These are phyloP conservation scores for Condylura cristata DNA, from an alignment of 2,113 vertebrate genomes.

Conservation along the genomic window DNA sequence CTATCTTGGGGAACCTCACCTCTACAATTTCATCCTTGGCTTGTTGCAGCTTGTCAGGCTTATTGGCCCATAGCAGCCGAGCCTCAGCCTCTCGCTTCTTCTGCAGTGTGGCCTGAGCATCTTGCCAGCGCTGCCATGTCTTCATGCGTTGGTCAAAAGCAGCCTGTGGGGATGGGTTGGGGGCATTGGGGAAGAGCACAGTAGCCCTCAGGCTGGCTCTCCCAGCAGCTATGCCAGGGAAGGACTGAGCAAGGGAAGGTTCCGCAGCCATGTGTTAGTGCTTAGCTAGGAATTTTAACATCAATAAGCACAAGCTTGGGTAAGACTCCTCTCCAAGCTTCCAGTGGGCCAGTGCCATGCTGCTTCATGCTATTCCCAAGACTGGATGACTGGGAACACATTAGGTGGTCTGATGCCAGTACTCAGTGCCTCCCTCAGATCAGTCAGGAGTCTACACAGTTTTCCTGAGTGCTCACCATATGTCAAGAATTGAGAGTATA, in stretches of 20 bases:
- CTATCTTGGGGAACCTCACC: conserved; percentile 83
- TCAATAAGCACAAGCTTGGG: conserved; percentile 54
- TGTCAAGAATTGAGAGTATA: neutral
- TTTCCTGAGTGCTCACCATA: neutral
- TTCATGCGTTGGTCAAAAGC: conserved; percentile 98
- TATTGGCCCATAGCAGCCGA: conserved; percentile 97
- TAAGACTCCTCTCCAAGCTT: conserved; percentile 27
- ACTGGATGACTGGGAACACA: neutral
- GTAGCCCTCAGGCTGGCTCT: neutral
- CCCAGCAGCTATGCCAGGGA: neutral
- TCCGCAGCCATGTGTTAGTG: conserved; percentile 39
- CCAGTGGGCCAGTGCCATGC: neutral
- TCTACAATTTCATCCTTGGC: conserved; percentile 97
- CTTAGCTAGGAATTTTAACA: neutral
- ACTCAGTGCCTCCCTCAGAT: neutral
- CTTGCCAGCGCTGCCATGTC: conserved; percentile 99
- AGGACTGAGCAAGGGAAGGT: neutral
- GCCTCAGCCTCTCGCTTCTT: conserved; percentile 97
- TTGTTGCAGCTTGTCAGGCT: conserved; percentile 97
- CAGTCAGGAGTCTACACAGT: neutral
- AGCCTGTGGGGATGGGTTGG: conserved; percentile 84
- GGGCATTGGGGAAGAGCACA: neutral
- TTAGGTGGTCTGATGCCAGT: neutral
- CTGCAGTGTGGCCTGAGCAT: conserved; percentile 93
- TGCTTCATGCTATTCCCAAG: conserved; percentile 24